phyloP scores from a whole-genome alignment of 1,140 invertebrate species.

The Zaprionus capensis region DNA sequence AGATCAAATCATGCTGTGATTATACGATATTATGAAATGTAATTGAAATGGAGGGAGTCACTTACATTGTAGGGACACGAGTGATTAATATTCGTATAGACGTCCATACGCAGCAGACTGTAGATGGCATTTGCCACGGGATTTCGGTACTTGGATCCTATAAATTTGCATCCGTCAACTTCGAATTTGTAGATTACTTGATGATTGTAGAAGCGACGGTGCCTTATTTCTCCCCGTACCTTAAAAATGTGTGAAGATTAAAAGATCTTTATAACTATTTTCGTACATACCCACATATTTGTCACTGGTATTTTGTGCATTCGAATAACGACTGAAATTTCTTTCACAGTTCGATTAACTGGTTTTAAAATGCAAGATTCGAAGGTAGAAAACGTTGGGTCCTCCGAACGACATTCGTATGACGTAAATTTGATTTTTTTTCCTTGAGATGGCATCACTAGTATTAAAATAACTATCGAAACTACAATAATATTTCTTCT shows the following conservation, averaged over 20 bases:
- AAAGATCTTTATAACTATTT: background rate
- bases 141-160: conserved; percentile 14
- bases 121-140: conserved; percentile 26
- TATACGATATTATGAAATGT: background rate
- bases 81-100: conserved; percentile 42
- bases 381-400: conserved; percentile 10
- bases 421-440: background rate
- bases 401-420: conserved; percentile 17
- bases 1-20: conserved; percentile 33
- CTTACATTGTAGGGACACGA: conserved; percentile 51
- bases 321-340: conserved; percentile 21
- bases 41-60: background rate
- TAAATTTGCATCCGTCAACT: conserved; percentile 37
- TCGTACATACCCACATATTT: conserved; percentile 36
- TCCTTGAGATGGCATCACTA: background rate
- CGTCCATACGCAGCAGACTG: conserved; percentile 10
- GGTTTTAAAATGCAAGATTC: conserved; percentile 31
- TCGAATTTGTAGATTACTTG: background rate
- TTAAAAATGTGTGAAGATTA: background rate
- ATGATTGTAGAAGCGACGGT: background rate
- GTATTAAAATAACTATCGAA: background rate
- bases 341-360: conserved; percentile 16
- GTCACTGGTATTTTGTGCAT: conserved; percentile 20
- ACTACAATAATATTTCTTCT: background rate
- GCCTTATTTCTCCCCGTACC: background rate